Evolutionary conservation across 1,140 invertebrate species (phyloP), one percentile per base, ranked within the genome.

Genomic region (Calycopis cecrops): DNA sequence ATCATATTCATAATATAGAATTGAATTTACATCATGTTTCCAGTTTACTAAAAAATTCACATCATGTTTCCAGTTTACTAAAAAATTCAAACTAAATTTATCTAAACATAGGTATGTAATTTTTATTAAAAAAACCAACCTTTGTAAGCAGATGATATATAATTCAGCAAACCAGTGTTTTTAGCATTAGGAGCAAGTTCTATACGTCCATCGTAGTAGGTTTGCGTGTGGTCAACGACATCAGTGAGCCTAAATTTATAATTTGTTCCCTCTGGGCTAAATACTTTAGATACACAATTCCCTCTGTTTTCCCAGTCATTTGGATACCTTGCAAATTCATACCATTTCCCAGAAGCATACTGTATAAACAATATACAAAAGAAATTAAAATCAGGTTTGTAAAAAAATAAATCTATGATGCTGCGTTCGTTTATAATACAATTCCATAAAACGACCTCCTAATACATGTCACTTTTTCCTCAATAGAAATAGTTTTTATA

Each of bases 271-370:
- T 42, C 16, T 7, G 37, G 37, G 4, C 21, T 52, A 18, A 14
- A 52, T 3, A 42, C n/a, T 37, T 40, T 52, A 8, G 50, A 35
- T 4, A 52, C 50, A 38, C 50, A 52, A n/a, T 52, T 37, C 9
- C 50, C 50, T 40, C 35, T 10, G 4, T 35, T 16, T 17, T 52
- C 49, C 49, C 35, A 52, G 18, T 52, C 49, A 52, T 52, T 52
- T 0, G 49, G 35, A 16, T 52, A 52, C n/a, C 49, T 34, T 18
- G 49, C 49, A 8, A 52, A 14, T 35, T 52, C 49, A 52, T 17
- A 52, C 49, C 49, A 52, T 10, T 35, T 52, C n/a, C 35, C 49
- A 12, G n/a, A 33, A 28, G 48, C 48, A n/a, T 49, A 49, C 48
- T 49, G 10, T 11, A 33, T n/a, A n/a, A n/a, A n/a, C n/a, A n/a